Conservation (phyloP, 2,113 vertebrate genomes). For the Chrysemys picta region DNA sequence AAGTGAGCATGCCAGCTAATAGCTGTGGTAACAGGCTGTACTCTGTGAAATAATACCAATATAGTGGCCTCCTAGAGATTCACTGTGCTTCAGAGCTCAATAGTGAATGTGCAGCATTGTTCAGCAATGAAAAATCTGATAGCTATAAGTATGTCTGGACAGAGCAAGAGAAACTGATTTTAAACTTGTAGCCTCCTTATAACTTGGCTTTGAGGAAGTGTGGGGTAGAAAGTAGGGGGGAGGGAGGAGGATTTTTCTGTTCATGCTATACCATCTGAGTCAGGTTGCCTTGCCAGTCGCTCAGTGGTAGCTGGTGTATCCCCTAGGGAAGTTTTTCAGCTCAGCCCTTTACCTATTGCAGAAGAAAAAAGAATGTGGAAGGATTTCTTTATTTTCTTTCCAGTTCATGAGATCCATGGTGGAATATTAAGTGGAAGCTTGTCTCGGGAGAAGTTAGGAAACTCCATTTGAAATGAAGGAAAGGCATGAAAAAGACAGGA, state of each 20-base stretch:
- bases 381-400: background rate
- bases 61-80: constrained; percentile 9
- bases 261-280: background rate
- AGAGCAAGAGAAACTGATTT: constrained; percentile 35
- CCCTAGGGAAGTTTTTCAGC: background rate
- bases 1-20: constrained; percentile 58
- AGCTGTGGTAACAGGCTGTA: constrained; percentile 25
- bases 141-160: constrained; percentile 30
- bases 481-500: background rate
- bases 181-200: constrained; percentile 21
- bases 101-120: constrained; percentile 55
- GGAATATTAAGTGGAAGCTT: background rate
- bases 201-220: background rate
- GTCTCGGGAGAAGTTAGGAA: background rate
- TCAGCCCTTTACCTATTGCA: background rate
- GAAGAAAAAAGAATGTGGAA: background rate
- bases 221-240: background rate
- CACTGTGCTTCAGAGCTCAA: constrained; percentile 9
- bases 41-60: background rate
- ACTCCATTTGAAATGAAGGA: background rate
- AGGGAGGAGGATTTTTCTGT: background rate
- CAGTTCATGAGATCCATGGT: background rate
- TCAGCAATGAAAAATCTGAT: background rate
- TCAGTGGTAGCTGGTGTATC: background rate
- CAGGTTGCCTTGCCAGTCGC: background rate